These are phyloP conservation scores for Bombus huntii DNA, from an alignment of 1,140 invertebrate genomes.

Conservation along the genomic window DNA sequence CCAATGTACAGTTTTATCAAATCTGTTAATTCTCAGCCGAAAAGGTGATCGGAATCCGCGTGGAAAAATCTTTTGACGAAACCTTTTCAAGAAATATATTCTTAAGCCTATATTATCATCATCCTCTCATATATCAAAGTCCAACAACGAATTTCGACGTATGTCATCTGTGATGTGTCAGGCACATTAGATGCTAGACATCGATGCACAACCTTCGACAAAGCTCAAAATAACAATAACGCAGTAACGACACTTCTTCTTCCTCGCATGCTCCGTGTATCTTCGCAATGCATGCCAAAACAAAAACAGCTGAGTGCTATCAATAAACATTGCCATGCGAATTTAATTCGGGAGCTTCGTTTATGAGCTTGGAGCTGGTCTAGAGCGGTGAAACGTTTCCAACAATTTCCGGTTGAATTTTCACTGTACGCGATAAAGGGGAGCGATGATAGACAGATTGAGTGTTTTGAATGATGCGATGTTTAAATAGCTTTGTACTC, in stretches of 20 bases:
- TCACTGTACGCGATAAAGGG: too few relatives aligned
- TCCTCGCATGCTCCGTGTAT: constrained; percentile 24
- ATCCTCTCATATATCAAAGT: background rate
- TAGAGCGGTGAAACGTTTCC: constrained; percentile 1
- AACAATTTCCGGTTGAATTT: background rate
- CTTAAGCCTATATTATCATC: too few relatives aligned
- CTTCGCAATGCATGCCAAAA: constrained; percentile 72
- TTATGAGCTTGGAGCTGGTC: background rate
- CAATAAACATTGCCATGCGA: constrained; percentile 68
- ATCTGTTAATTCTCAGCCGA: too few relatives aligned
- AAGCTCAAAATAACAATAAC: constrained; percentile 79
- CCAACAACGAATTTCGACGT: background rate
- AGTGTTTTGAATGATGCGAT: background rate
- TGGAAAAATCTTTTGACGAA: too few relatives aligned
- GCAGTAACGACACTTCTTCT: constrained; percentile 63
- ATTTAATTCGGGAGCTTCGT: constrained; percentile 34
- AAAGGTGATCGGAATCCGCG: too few relatives aligned
- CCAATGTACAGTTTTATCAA: too few relatives aligned
- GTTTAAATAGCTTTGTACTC: background rate
- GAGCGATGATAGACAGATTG: background rate
- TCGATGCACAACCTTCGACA: constrained; percentile 71
- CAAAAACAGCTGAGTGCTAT: constrained; percentile 77
- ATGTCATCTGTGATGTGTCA: background rate
- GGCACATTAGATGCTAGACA: background rate
- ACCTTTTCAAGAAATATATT: too few relatives aligned